Evolutionary conservation across 2,888 invertebrate species (phyloP), one percentile per base, ranked within the genome.

Genomic region (Baccha elongata): DNA sequence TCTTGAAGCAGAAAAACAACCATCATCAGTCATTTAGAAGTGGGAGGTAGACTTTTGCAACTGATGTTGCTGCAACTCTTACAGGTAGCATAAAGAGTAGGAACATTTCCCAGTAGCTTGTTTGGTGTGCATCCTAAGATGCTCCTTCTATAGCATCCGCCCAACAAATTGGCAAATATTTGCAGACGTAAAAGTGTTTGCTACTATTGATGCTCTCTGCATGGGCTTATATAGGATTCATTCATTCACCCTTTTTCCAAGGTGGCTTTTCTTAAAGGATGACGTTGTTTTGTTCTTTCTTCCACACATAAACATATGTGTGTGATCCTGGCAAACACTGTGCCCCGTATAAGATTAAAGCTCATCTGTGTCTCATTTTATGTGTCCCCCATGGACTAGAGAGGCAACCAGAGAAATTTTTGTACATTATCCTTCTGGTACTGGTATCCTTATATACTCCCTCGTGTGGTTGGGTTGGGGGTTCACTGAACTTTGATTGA

Each of bases 401-500:
- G 58, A 55, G 40, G 55, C 60, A 65, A 29, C 40, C 23, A 32
- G 15, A 17, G 44, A 32, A 29, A 42, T 68, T 67, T 79, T 40
- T 52, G 67, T 35, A 21, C 42, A 58, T 58, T 58, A 76, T 64
- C 52, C 58, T 65, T 23, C 50, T 29, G 29, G 44, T 60, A 29
- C 6, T 23, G 15, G 42, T 8, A 5, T 50, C 32, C 32, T 58
- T 10, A n/a, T 17, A 13, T 32, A 32, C 42, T 6, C 1, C 15
- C 15, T 1, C 19, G 17, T 52, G 64, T 40, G 35, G 26, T 48
- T 46, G 68, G 68, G 69, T 32, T 7, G 29, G 69, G 42, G 48
- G 64, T 64, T 64, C 64, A 72, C 67, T 79, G 52, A 84, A 83
- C 84, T 84, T 85, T 85, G 85, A 85, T 85, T 85, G 85, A 85